phyloP scores from a whole-genome alignment of 2,888 invertebrate genomes.

The Acholoe squamosa region DNA sequence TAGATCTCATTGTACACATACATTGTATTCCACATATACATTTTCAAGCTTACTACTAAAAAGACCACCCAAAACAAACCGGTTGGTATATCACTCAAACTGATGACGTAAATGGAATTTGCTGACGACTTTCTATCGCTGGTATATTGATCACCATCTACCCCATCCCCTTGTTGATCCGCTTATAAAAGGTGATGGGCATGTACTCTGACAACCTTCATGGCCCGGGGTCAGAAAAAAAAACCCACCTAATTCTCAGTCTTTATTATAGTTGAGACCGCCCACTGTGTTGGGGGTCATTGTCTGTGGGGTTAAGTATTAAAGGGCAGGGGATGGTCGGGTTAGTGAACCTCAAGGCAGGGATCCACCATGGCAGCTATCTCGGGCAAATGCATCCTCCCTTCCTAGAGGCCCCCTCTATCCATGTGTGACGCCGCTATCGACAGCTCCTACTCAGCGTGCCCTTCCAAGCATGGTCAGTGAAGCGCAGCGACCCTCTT shows the following conservation, averaged over 20 bases:
- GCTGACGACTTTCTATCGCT: too few species aligned
- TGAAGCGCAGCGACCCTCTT: constrained; percentile 10
- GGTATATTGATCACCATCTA: too few species aligned
- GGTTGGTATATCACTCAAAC: too few species aligned
- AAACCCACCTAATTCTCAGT: not conserved
- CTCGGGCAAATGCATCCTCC: not conserved
- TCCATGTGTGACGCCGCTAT: not conserved
- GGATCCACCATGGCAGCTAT: not conserved
- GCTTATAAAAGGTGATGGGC: not conserved
- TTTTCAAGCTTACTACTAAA: too few species aligned
- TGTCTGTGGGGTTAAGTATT: constrained; percentile 19
- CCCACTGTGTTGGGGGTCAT: not conserved
- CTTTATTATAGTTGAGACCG: not conserved
- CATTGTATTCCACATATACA: too few species aligned
- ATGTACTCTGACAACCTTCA: not conserved
- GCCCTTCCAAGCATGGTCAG: constrained; percentile 8
- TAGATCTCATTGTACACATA: too few species aligned
- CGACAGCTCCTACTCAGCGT: constrained; percentile 11
- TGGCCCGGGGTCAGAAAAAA: not conserved
- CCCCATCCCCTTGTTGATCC: not conserved
- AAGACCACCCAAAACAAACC: too few species aligned
- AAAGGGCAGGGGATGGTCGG: not conserved
- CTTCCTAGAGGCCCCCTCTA: not conserved
- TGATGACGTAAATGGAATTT: too few species aligned
- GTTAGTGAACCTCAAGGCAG: not conserved